Evolutionary conservation across 2,113 vertebrate genomes (phyloP).

Genomic region (Syngnathus typhle): DNA sequence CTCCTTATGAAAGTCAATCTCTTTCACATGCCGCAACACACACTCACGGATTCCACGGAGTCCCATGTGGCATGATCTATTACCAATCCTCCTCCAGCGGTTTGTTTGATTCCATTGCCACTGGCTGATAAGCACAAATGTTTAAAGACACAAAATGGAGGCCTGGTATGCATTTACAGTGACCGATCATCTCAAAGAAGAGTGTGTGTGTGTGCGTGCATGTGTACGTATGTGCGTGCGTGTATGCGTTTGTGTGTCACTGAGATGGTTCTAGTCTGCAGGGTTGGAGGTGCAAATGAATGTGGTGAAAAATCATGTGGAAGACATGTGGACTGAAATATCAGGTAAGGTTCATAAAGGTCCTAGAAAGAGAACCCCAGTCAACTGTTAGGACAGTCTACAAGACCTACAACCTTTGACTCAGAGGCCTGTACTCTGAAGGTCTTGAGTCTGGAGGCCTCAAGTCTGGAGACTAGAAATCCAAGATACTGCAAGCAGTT

Average conservation of each 20-base stretch:
- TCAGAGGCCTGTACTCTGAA: background rate
- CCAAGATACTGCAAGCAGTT: background rate
- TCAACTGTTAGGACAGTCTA: background rate
- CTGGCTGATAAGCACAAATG: conserved; percentile 41
- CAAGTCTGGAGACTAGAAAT: background rate
- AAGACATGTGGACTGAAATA: background rate
- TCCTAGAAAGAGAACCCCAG: background rate
- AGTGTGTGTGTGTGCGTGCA: background rate
- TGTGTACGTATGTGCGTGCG: too few species aligned
- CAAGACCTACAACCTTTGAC: background rate
- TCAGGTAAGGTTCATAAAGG: background rate
- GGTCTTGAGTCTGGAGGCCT: background rate
- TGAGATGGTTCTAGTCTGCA: background rate
- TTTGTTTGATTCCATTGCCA: conserved; percentile 37
- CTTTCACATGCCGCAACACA: conserved; percentile 49
- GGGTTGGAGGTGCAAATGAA: background rate
- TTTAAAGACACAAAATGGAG: conserved; percentile 6
- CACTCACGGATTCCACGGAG: conserved; percentile 36
- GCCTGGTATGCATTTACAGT: conserved; percentile 33
- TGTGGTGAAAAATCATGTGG: background rate
- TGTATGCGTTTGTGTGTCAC: background rate
- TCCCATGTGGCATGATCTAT: conserved; percentile 46
- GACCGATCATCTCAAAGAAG: conserved; percentile 43
- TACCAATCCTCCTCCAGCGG: conserved; percentile 39
- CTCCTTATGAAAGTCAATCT: conserved; percentile 57